Base-by-base conservation (phyloP, 1,140 invertebrate genomes). In the Sipha flava region DNA sequence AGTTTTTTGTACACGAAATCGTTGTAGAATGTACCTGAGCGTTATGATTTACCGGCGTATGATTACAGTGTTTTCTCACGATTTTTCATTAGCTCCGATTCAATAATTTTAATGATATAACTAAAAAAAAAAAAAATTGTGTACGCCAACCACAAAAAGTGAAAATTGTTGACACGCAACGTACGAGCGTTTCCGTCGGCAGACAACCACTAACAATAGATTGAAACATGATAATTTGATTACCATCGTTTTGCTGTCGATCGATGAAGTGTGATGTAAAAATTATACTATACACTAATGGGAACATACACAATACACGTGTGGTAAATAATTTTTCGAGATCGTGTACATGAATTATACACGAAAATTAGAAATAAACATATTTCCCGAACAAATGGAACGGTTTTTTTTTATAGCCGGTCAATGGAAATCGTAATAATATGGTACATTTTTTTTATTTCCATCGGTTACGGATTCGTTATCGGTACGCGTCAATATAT, bases 201-300 rank as follows among this genome's bases (percentile, higher is more conserved):
- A 43, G 40, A 45, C 14, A 21, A 66, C 62, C 34, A 23, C 64
- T 43, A 66, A 70, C 26, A 70, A 70, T 70, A 70, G 21, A 70
- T 23, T 26, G 64, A 26, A 68, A 14, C 14, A 45, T 29, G 26
- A 68, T 68, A 68, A 68, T 68, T 45, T 70, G 66, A 70, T 70
- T 47, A 70, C 40, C 66, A 70, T 29, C 14, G 16, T 45, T 70
- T 47, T 70, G 26, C 5, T 70, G 21, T 70, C 40, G 66, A 70
- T 70, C 66, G 34, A 70, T 70, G 66, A 70, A 47, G 43, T 70
- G 66, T 70, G 66, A 70, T 70, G 40, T 70, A 70, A 43, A 70
- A 70, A 70, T 70, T 70, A 10, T 70, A 29, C 23, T 18, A 3
- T 43, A 10, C 37, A 64, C 45, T n/a, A n/a, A n/a, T n/a, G n/a